Percentiles rank a stretch among this genome's conserved stretches.
phyloP scores from a whole-genome alignment of 2,797 vertebrate genomes.

The Telmatherina bonti region DNA sequence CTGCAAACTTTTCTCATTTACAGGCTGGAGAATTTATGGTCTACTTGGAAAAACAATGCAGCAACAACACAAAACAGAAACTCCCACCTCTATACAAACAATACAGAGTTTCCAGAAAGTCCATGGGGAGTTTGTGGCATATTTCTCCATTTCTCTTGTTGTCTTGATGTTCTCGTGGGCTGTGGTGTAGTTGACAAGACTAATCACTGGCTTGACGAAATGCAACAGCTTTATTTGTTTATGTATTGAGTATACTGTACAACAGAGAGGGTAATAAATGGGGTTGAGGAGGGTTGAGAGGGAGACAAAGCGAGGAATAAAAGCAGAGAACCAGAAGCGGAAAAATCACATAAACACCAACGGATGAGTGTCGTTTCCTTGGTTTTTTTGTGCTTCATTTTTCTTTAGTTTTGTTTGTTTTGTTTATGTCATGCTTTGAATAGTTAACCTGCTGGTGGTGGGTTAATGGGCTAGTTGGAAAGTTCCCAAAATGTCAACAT shows the following conservation, averaged over 20 bases:
- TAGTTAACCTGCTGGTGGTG: conserved; percentile 50
- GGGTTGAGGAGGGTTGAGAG: conserved; percentile 46
- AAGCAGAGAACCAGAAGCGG: conserved; percentile 22
- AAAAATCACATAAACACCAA: conserved; percentile 40
- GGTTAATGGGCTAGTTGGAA: conserved; percentile 47
- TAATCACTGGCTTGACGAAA: conserved; percentile 67
- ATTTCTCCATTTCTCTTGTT: conserved; percentile 42
- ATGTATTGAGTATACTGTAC: conserved; percentile 59
- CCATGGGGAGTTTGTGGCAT: conserved; percentile 47
- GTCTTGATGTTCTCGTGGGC: conserved; percentile 35
- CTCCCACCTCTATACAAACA: conserved; percentile 60
- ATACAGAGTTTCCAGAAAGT: conserved; percentile 50
- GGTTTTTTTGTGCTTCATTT: background rate
- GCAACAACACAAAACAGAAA: conserved; percentile 53
- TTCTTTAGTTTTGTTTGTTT: background rate
- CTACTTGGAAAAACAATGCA: conserved; percentile 51
- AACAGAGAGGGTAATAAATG: conserved; percentile 65
- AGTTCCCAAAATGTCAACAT: conserved; percentile 53
- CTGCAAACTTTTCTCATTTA: conserved; percentile 52
- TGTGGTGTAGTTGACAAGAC: conserved; percentile 52
- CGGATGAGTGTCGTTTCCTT: conserved; percentile 53
- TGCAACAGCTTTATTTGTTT: conserved; percentile 77
- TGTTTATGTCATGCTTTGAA: conserved; percentile 26
- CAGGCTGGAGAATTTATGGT: conserved; percentile 52
- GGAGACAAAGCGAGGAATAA: conserved; percentile 29